Conservation (phyloP, 2,797 vertebrate genomes). For the Semotilus atromaculatus region DNA sequence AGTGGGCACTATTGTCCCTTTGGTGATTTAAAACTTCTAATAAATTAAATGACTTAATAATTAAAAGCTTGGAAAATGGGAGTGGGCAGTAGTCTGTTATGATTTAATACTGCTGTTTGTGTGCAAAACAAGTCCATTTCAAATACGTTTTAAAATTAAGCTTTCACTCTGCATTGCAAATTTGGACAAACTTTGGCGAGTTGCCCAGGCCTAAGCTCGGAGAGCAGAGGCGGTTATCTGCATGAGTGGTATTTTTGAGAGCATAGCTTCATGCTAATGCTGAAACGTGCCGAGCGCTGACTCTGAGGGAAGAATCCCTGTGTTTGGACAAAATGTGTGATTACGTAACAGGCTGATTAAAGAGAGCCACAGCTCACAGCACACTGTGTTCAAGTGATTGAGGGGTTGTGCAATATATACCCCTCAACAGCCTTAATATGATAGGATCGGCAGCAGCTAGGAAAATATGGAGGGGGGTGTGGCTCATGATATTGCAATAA, state of each 20-base stretch:
- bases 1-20: not conserved
- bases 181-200: slow-evolving; percentile 47
- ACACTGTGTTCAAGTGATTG: slow-evolving; percentile 73
- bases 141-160: slow-evolving; percentile 15
- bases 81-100: not conserved
- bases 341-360: slow-evolving; percentile 71
- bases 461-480: not conserved
- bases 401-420: slow-evolving; percentile 71
- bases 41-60: slow-evolving; percentile 1
- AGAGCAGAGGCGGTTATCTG: slow-evolving; percentile 37
- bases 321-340: slow-evolving; percentile 55
- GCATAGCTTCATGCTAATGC: slow-evolving; percentile 28
- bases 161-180: slow-evolving; percentile 18
- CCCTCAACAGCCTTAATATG: slow-evolving; percentile 70
- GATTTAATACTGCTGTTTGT: slow-evolving; percentile 3
- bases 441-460: slow-evolving; percentile 66
- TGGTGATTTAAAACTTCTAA: not conserved
- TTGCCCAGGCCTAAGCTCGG: slow-evolving; percentile 31
- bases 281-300: slow-evolving; percentile 40
- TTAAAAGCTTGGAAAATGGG: not conserved
- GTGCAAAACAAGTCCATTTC: slow-evolving; percentile 5
- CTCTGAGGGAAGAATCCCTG: slow-evolving; percentile 50
- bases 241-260: slow-evolving; percentile 42
- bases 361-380: slow-evolving; percentile 54
- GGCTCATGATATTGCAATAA: slow-evolving; percentile 73